Percentiles rank a stretch among this genome's conserved stretches.
phyloP scores from a whole-genome alignment of 2,888 invertebrate species.

The Habrosyne pyritoides region DNA sequence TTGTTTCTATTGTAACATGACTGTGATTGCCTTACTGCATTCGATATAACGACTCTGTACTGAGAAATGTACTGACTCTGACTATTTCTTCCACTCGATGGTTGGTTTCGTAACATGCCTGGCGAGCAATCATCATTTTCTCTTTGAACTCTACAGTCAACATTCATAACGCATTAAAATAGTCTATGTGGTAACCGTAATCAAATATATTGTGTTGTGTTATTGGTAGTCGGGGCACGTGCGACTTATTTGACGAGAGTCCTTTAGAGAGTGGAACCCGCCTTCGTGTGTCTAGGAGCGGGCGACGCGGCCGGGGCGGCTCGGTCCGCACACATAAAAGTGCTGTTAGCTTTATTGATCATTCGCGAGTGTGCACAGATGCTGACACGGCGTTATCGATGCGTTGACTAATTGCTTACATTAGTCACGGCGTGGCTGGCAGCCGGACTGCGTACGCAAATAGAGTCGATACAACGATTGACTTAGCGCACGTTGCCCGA shows the following conservation, averaged over 20 bases:
- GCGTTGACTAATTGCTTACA: conserved; percentile 76
- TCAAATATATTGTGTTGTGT: conserved; percentile 47
- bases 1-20: conserved; percentile 19
- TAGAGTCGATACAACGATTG: conserved; percentile 69
- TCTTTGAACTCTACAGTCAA: conserved; percentile 1
- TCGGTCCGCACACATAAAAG: conserved; percentile 5
- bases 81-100: not conserved
- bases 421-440: conserved; percentile 61
- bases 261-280: conserved; percentile 28
- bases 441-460: conserved; percentile 65
- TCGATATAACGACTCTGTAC: not conserved
- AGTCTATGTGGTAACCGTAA: conserved; percentile 27
- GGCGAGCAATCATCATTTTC: not conserved
- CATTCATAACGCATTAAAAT: conserved; percentile 1
- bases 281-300: conserved; percentile 21
- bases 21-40: not conserved
- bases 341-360: conserved; percentile 45
- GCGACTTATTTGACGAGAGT: conserved; percentile 38
- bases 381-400: conserved; percentile 65
- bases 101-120: not conserved
- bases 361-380: conserved; percentile 45
- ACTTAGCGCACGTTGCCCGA: conserved; percentile 70
- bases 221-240: conserved; percentile 50
- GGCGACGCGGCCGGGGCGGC: not conserved
- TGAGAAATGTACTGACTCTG: too few species aligned